Evolutionary conservation across 2,113 vertebrate species (phyloP).

Genomic region (Oceanodroma tethys): DNA sequence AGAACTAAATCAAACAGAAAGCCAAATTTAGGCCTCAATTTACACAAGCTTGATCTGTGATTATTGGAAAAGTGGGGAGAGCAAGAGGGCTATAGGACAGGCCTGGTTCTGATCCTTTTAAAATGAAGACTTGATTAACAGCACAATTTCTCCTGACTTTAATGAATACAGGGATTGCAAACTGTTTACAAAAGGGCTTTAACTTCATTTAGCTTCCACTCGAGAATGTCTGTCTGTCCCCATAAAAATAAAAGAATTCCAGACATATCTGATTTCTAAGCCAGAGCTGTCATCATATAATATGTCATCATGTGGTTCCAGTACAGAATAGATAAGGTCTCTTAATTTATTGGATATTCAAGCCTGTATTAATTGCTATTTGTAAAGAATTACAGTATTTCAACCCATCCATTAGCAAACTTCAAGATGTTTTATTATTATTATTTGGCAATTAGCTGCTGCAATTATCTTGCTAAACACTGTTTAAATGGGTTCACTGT

Average conservation of each 20-base stretch:
- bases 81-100: background rate
- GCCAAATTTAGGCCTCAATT: background rate
- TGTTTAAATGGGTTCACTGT: background rate
- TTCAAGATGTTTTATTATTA: slow-evolving; percentile 58
- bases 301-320: background rate
- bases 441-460: slow-evolving; percentile 59
- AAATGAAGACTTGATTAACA: slow-evolving; percentile 35
- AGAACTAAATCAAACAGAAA: background rate
- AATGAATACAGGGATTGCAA: slow-evolving; percentile 1
- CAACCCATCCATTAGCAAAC: slow-evolving; percentile 54
- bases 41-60: background rate
- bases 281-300: background rate
- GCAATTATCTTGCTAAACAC: slow-evolving; percentile 44
- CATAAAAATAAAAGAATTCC: background rate
- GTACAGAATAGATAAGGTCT: background rate
- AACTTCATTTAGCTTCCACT: background rate
- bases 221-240: background rate
- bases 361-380: slow-evolving; percentile 50
- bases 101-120: slow-evolving; percentile 17
- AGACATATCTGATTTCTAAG: background rate
- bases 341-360: slow-evolving; percentile 8
- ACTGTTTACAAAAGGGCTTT: slow-evolving; percentile 14
- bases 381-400: slow-evolving; percentile 41
- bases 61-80: background rate
- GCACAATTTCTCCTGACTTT: background rate